Percentiles rank a stretch among this genome's conserved stretches.
Conservation (phyloP, 2,888 invertebrate genomes). For the Agriopis aurantiaria region DNA sequence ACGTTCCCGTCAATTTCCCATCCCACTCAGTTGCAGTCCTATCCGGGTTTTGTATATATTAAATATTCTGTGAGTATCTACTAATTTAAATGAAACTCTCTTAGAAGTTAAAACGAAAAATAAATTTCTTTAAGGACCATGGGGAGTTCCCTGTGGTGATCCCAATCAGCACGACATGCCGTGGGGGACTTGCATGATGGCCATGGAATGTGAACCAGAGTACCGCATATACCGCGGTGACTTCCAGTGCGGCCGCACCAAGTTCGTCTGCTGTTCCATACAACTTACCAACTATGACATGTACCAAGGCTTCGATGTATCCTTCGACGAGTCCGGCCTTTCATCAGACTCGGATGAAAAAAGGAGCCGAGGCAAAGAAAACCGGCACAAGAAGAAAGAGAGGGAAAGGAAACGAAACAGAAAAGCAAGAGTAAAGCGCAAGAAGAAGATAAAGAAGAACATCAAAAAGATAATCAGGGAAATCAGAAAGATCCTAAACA, state of each 20-base stretch:
- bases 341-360: constrained; percentile 66
- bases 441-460: constrained; percentile 64
- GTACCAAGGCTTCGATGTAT: constrained; percentile 73
- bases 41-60: no score
- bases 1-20: no score
- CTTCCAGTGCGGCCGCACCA: constrained; percentile 69
- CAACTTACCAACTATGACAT: constrained; percentile 70
- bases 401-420: constrained; percentile 52
- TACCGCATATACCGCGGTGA: constrained; percentile 76
- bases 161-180: constrained; percentile 77
- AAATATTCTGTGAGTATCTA: no score
- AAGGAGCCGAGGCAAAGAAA: constrained; percentile 47
- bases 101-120: not conserved
- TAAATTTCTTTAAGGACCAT: constrained; percentile 63
- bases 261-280: constrained; percentile 73
- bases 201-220: constrained; percentile 72
- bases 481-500: constrained; percentile 66
- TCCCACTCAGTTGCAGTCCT: no score
- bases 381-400: constrained; percentile 38
- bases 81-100: no score
- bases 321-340: constrained; percentile 66
- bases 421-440: constrained; percentile 58
- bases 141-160: constrained; percentile 78
- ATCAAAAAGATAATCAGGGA: constrained; percentile 66
- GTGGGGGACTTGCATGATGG: constrained; percentile 74